phyloP scores from a whole-genome alignment of 1,140 invertebrate species.

The Drosophila virilis region DNA sequence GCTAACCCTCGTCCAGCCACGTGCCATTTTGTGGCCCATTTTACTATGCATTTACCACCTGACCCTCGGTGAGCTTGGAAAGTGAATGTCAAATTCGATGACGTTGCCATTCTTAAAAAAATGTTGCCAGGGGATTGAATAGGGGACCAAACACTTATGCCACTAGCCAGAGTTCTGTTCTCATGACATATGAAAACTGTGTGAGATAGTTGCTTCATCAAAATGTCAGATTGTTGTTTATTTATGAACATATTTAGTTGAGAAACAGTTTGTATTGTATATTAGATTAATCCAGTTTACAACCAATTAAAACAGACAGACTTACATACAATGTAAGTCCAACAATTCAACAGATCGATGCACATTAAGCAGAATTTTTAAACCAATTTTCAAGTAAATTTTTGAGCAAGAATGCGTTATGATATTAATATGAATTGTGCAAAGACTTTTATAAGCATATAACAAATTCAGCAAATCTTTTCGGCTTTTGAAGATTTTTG shows the following conservation, averaged over 20 bases:
- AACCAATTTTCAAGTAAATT: too few relatives aligned
- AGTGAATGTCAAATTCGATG: conserved; percentile 53
- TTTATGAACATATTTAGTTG: not conserved
- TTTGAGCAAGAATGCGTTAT: too few relatives aligned
- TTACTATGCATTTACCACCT: conserved; percentile 51
- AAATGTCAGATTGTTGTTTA: conserved; percentile 7
- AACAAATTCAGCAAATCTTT: too few relatives aligned
- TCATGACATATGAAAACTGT: not conserved
- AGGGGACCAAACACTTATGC: not conserved
- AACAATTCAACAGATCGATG: too few relatives aligned
- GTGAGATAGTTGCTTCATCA: conserved; percentile 1
- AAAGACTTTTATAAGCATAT: too few relatives aligned
- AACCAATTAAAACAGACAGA: too few relatives aligned
- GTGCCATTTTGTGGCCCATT: conserved; percentile 22
- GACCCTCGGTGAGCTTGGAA: conserved; percentile 10
- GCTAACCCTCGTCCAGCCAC: conserved; percentile 2
- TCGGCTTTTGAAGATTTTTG: too few relatives aligned
- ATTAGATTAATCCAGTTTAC: too few relatives aligned
- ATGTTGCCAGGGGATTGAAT: not conserved
- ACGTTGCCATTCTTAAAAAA: conserved; percentile 46
- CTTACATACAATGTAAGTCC: too few relatives aligned
- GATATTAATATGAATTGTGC: too few relatives aligned
- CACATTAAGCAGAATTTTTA: too few relatives aligned
- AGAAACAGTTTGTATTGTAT: not conserved
- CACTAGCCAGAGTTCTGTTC: conserved; percentile 16